Conservation (phyloP, 2,888 invertebrate genomes). For the Thyatira batis region DNA sequence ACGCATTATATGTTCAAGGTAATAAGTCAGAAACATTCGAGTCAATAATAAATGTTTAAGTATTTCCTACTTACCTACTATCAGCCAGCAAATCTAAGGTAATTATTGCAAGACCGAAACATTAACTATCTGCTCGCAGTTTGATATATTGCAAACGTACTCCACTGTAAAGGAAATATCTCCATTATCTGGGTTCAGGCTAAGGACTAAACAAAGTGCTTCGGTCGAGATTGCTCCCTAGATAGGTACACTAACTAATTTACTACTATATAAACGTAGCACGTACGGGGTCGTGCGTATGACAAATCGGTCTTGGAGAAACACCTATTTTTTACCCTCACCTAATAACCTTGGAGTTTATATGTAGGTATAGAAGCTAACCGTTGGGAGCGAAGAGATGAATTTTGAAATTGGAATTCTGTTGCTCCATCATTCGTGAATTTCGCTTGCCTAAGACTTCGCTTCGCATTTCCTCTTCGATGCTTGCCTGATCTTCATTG, state of each 20-base stretch:
- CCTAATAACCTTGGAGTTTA: not conserved
- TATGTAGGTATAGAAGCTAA: not conserved
- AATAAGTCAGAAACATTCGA: not conserved
- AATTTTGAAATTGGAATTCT: not conserved
- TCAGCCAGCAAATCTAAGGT: not conserved
- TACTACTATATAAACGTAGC: constrained; percentile 48
- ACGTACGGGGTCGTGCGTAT: constrained; percentile 51
- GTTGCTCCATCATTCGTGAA: not conserved
- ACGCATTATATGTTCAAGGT: no score
- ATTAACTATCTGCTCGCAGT: constrained; percentile 1
- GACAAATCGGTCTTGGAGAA: constrained; percentile 39
- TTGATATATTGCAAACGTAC: constrained; percentile 5
- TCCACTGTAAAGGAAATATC: constrained; percentile 27
- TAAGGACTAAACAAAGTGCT: constrained; percentile 40
- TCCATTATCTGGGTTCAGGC: constrained; percentile 29
- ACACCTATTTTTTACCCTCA: not conserved
- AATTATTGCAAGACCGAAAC: not conserved
- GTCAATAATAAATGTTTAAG: no score
- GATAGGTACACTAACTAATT: constrained; percentile 52
- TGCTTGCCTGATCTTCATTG: not conserved
- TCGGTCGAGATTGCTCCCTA: constrained; percentile 48
- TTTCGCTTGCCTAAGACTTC: not conserved
- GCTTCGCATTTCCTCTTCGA: not conserved
- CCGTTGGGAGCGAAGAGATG: no score
- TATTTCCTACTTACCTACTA: no score